These are phyloP conservation scores for Euproctis similis DNA, from an alignment of 2,888 invertebrate genomes.

Conservation along the genomic window DNA sequence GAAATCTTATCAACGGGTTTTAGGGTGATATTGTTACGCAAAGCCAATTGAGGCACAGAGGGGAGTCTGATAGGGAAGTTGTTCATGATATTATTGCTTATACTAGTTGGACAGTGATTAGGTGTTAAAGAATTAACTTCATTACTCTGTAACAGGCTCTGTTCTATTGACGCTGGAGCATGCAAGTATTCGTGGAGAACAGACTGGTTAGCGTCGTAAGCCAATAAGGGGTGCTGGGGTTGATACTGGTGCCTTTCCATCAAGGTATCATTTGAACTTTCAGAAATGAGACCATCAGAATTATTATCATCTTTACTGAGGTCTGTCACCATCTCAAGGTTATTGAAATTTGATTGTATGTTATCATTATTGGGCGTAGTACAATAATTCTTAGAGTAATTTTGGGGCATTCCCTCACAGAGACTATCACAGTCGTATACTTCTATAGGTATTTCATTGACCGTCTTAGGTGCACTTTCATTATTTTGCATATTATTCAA, in stretches of 20 bases:
- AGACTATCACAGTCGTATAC: conserved; percentile 63
- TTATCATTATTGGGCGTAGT: conserved; percentile 31
- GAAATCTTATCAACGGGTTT: conserved; percentile 59
- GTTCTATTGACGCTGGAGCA: conserved; percentile 48
- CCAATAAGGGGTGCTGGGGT: conserved; percentile 41
- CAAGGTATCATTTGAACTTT: conserved; percentile 48
- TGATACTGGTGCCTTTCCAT: conserved; percentile 51
- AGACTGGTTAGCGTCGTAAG: conserved; percentile 43
- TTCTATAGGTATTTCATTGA: conserved; percentile 56
- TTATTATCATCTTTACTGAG: conserved; percentile 60
- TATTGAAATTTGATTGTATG: conserved; percentile 36
- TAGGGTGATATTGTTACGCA: conserved; percentile 54
- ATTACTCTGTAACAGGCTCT: conserved; percentile 44
- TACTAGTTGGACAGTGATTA: conserved; percentile 41
- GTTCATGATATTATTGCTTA: conserved; percentile 56
- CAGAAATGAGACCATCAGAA: conserved; percentile 58
- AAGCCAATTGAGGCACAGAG: conserved; percentile 42
- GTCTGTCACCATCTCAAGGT: conserved; percentile 45
- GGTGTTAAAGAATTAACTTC: conserved; percentile 46
- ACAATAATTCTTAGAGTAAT: conserved; percentile 51
- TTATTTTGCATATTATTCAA: conserved; percentile 31
- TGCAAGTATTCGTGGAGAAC: conserved; percentile 54
- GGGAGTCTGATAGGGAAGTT: conserved; percentile 63
- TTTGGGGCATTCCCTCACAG: conserved; percentile 48
- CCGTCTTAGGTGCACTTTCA: conserved; percentile 37